Evolutionary conservation across 2,113 vertebrate genomes (phyloP).

Genomic region (Ceuthmochares aereus): DNA sequence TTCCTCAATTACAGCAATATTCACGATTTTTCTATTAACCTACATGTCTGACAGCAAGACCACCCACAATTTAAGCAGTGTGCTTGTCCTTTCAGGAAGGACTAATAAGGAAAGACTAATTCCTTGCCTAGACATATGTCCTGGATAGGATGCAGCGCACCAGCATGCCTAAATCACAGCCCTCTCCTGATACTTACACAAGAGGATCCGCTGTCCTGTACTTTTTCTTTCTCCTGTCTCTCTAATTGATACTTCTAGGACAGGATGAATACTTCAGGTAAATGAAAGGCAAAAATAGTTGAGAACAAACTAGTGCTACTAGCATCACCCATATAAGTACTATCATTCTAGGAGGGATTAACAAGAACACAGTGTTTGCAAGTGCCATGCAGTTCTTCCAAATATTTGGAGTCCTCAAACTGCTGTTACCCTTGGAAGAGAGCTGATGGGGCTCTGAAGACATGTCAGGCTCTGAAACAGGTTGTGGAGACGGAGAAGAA

Average conservation of each 20-base stretch:
- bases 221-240: slow-evolving; percentile 27
- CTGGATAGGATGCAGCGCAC: not conserved
- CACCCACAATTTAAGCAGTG: not conserved
- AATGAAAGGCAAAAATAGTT: slow-evolving; percentile 1
- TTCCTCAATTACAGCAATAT: not conserved
- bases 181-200: slow-evolving; percentile 42
- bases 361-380: slow-evolving; percentile 55
- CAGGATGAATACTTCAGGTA: slow-evolving; percentile 17
- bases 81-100: not conserved
- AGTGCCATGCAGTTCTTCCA: slow-evolving; percentile 77
- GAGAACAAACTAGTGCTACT: slow-evolving; percentile 35
- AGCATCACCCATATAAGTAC: slow-evolving; percentile 30
- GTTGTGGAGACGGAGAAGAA: slow-evolving; percentile 87
- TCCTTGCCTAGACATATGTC: not conserved
- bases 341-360: slow-evolving; percentile 59
- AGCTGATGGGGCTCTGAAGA: slow-evolving; percentile 84
- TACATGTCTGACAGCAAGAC: not conserved
- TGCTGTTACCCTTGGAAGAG: slow-evolving; percentile 85
- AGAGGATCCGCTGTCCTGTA: slow-evolving; percentile 10
- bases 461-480: slow-evolving; percentile 83
- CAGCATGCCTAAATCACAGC: not conserved
- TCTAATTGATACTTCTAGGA: slow-evolving; percentile 41
- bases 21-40: not conserved
- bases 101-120: not conserved
- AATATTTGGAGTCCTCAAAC: slow-evolving; percentile 76